phyloP scores from a whole-genome alignment of 2,113 vertebrate genomes.

The Festucalex cinctus region DNA sequence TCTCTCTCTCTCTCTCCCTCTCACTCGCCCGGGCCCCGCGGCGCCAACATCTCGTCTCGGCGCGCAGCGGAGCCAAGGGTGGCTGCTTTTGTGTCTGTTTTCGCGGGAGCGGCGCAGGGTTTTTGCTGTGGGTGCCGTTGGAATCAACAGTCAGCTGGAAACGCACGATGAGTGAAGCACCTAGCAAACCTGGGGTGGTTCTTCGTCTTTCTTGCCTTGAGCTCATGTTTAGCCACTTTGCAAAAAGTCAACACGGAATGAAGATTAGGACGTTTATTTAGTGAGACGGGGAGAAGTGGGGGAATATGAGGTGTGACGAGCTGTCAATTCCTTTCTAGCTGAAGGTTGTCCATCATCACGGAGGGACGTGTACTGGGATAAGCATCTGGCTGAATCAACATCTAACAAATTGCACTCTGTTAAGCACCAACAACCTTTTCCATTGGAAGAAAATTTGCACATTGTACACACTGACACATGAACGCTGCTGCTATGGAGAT shows the following conservation, averaged over 20 bases:
- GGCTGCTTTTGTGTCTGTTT: constrained; percentile 71
- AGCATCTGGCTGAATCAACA: constrained; percentile 32
- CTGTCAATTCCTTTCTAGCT: constrained; percentile 49
- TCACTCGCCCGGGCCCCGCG: constrained; percentile 59
- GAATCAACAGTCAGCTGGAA: constrained; percentile 67
- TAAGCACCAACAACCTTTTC: not conserved
- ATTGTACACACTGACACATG: not conserved
- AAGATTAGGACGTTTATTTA: constrained; percentile 51
- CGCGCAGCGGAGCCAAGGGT: constrained; percentile 68
- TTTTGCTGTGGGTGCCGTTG: constrained; percentile 58
- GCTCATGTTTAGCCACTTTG: constrained; percentile 50
- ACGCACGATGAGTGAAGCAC: constrained; percentile 54
- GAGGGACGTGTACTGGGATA: constrained; percentile 22
- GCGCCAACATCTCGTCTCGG: constrained; percentile 64
- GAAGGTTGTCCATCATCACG: not conserved
- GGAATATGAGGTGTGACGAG: constrained; percentile 41
- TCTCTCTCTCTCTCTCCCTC: constrained; percentile 65
- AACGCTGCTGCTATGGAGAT: not conserved
- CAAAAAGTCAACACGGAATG: constrained; percentile 37
- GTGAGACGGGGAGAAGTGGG: constrained; percentile 37
- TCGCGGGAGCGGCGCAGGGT: constrained; percentile 35
- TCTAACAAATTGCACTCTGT: constrained; percentile 26
- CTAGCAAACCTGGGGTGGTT: constrained; percentile 66
- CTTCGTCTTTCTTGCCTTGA: constrained; percentile 52
- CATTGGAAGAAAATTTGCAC: not conserved